Base-by-base conservation (phyloP, 1,140 invertebrate genomes). In the Stegodyphus dumicola region DNA sequence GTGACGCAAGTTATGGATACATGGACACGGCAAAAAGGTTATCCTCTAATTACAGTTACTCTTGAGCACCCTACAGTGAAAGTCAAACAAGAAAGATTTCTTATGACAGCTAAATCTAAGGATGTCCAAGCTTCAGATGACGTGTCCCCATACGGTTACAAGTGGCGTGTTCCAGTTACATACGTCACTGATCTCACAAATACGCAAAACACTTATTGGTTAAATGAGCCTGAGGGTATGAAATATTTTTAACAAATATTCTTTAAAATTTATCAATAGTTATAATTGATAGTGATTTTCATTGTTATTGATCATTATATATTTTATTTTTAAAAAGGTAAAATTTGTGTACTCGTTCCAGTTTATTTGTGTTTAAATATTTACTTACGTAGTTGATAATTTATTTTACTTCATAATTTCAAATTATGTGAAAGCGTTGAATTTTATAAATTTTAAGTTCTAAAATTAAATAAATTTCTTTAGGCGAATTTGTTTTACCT, bases 1-100 rank as follows among this genome's bases (percentile, higher is more conserved):
- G 71, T 78, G 11, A 67, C 77, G 0, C 17, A 81, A 77, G 94
- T 98, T 70, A 96, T 99, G 95, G 93, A 97, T 88, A 97, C 96
- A 0, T 99, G 96, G 96, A 97, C 95, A 0, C 92, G 93, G 60
- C 97, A 99, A 91, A 98, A 96, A 94, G 97, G 97, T 7, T 96
- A 94, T 88, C 97, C 97, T 3, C 88, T 95, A 48, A 92, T 95
- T 13, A 93, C 91, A 3, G 92, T 95, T 54, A 91, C 89, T 0
- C 91, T 93, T 87, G 92, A 94, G 77, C 93, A 92, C 15, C 92
- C 93, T 73, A 90, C 91, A 56, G 92, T 94, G 51, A 90, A 91
- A 0, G 93, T 93, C 0, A 91, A 89, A 10, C 94, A 94, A 89
- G 92, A 92, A 89, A 90, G 84, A 90, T 94, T 90, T 88, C 89